phyloP scores from a whole-genome alignment of 2,888 invertebrate species.

The Drosophila mayaguana region DNA sequence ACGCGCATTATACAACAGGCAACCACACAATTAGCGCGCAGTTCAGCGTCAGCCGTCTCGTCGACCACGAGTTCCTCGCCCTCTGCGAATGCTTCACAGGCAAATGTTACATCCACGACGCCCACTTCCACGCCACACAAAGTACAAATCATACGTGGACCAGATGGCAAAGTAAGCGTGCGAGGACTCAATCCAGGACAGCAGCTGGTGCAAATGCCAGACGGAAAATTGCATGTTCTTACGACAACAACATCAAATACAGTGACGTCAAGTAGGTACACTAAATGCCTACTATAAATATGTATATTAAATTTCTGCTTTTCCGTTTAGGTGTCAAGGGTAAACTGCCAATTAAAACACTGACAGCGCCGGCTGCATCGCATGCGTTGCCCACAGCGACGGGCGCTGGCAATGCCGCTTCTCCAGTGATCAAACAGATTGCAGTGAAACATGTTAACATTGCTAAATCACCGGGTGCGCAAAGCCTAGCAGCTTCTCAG shows the following conservation, averaged over 20 bases:
- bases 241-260: conserved; percentile 80
- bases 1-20: conserved; percentile 88
- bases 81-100: conserved; percentile 63
- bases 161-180: conserved; percentile 96
- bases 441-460: conserved; percentile 80
- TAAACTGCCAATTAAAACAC: conserved; percentile 65
- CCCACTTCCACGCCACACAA: conserved; percentile 89
- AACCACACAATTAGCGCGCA: conserved; percentile 86
- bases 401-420: conserved; percentile 21
- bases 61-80: conserved; percentile 86
- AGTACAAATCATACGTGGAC: conserved; percentile 95
- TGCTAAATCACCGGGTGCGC: conserved; percentile 65
- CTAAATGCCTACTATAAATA: not conserved
- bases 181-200: conserved; percentile 96
- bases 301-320: not conserved
- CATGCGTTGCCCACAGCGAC: conserved; percentile 38
- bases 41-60: conserved; percentile 86
- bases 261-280: conserved; percentile 58
- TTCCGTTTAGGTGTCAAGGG: conserved; percentile 46
- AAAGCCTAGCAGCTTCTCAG: conserved; percentile 65
- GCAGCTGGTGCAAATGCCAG: conserved; percentile 96
- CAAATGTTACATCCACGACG: conserved; percentile 85
- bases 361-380: conserved; percentile 45
- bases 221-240: conserved; percentile 95
- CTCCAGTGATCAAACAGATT: conserved; percentile 80